phyloP scores from a whole-genome alignment of 2,113 vertebrate genomes.

The Formicarius rufipectus region DNA sequence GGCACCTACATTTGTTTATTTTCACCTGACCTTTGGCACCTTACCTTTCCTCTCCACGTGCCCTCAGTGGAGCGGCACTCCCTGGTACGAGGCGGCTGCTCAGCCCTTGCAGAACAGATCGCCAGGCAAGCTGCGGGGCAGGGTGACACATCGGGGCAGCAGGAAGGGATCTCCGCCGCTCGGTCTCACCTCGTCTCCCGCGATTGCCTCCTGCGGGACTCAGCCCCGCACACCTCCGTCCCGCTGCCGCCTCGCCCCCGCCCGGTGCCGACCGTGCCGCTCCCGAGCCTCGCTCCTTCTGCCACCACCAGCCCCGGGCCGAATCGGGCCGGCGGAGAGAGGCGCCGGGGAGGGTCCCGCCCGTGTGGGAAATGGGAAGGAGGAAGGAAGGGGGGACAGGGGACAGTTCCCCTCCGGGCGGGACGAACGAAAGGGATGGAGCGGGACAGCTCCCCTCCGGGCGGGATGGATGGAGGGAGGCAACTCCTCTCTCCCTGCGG shows the following conservation, averaged over 20 bases:
- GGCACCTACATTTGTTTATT: neutral
- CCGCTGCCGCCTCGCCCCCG: no score
- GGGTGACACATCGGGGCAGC: neutral
- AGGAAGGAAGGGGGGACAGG: neutral
- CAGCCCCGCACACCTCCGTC: neutral
- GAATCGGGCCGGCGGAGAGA: no score
- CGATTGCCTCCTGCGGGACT: fast-evolving
- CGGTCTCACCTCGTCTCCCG: neutral
- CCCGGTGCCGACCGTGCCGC: neutral
- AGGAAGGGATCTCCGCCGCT: neutral
- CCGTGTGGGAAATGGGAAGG: no score
- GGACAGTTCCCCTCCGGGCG: neutral
- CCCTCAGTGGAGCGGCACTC: fast-evolving
- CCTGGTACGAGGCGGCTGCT: neutral
- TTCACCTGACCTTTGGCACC: neutral
- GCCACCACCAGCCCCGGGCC: no score
- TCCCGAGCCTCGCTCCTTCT: neutral
- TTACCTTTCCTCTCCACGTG: neutral
- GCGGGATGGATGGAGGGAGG: neutral
- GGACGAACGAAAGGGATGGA: neutral
- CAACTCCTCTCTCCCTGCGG: no score
- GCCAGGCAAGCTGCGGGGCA: neutral
- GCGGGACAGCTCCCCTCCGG: neutral
- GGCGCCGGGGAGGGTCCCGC: no score
- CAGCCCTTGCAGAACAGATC: neutral